These are phyloP conservation scores for Anguilla japonica DNA, from an alignment of 2,113 vertebrate species.

Conservation along the genomic window DNA sequence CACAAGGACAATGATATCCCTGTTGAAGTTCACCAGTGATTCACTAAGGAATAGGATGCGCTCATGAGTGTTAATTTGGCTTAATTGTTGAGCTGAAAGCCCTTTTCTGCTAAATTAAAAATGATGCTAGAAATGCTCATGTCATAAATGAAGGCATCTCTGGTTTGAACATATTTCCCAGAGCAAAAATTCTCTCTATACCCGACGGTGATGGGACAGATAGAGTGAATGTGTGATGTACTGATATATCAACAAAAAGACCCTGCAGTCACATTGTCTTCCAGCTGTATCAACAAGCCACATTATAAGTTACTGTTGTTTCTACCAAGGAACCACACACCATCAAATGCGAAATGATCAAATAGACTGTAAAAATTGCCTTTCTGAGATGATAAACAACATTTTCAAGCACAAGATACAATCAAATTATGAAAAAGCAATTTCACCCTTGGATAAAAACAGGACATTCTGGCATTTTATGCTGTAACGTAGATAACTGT, in stretches of 20 bases:
- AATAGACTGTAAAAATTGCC: slow-evolving; percentile 52
- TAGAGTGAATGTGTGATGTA: background rate
- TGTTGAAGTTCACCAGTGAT: background rate
- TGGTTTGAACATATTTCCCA: background rate
- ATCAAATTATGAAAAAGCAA: slow-evolving; percentile 73
- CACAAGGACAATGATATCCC: background rate
- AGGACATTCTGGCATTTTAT: slow-evolving; percentile 31
- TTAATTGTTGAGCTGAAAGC: background rate
- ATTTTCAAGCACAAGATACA: slow-evolving; percentile 63
- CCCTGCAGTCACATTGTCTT: slow-evolving; percentile 42
- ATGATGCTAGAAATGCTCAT: background rate
- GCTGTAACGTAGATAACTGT: slow-evolving; percentile 5
- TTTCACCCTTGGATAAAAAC: slow-evolving; percentile 72
- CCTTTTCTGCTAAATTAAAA: background rate
- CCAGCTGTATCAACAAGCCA: slow-evolving; percentile 44
- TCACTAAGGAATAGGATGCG: background rate
- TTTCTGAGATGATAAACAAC: slow-evolving; percentile 55
- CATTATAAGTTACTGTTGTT: slow-evolving; percentile 38
- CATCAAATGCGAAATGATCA: slow-evolving; percentile 61
- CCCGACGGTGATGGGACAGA: too few relatives aligned
- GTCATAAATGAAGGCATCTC: background rate
- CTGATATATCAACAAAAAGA: slow-evolving; percentile 29
- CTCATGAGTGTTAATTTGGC: background rate
- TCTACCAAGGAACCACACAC: slow-evolving; percentile 40
- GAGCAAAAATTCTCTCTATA: background rate